phyloP scores from a whole-genome alignment of 2,888 invertebrate genomes.

The Anorthoa munda region DNA sequence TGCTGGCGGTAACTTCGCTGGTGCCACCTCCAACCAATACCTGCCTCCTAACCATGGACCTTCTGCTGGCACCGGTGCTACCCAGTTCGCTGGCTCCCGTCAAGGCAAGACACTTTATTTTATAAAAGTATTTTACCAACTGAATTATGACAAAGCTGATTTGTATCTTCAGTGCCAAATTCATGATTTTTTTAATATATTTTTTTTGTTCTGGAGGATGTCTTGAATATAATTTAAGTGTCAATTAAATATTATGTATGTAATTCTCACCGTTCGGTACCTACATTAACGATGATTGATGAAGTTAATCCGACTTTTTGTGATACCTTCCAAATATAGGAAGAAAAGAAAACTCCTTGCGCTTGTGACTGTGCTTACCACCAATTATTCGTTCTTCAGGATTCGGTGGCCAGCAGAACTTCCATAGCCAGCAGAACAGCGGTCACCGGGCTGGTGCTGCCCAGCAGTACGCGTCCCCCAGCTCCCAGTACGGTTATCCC shows the following conservation, averaged over 20 bases:
- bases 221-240: too few species aligned
- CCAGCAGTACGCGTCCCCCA: constrained; percentile 64
- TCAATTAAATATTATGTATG: too few species aligned
- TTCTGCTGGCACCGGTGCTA: constrained; percentile 67
- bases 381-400: constrained; percentile 46
- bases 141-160: background rate
- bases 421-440: constrained; percentile 35
- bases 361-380: background rate
- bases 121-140: background rate
- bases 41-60: constrained; percentile 82
- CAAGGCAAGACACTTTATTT: constrained; percentile 57
- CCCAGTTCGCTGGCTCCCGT: constrained; percentile 62
- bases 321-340: too few species aligned
- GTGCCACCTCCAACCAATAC: constrained; percentile 84
- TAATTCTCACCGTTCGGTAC: too few species aligned
- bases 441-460: constrained; percentile 11
- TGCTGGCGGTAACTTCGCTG: constrained; percentile 48
- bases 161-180: background rate
- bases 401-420: constrained; percentile 61
- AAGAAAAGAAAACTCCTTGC: background rate
- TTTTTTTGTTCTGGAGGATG: background rate
- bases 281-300: too few species aligned
- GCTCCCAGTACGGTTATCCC: constrained; percentile 67
- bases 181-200: background rate
- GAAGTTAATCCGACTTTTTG: too few species aligned